phyloP scores from a whole-genome alignment of 2,888 invertebrate genomes.

The Cordilura impudica region DNA sequence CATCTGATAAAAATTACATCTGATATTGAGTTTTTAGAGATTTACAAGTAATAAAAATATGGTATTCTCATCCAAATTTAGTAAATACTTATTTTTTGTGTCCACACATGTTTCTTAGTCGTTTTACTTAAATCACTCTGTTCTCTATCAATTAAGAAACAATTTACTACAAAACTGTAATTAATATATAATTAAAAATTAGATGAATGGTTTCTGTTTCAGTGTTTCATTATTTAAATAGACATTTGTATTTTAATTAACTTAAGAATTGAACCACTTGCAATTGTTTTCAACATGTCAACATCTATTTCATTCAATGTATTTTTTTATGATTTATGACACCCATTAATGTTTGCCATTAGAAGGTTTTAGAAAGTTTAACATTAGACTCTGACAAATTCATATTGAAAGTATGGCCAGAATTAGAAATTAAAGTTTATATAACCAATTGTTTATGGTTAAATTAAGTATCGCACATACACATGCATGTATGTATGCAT shows the following conservation, averaged over 20 bases:
- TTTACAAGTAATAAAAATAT: too few relatives aligned
- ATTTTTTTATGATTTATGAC: conserved; percentile 64
- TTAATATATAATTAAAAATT: too few relatives aligned
- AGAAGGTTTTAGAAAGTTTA: conserved; percentile 7
- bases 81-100: too few relatives aligned
- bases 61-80: too few relatives aligned
- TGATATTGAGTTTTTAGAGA: too few relatives aligned
- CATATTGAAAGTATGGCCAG: background rate
- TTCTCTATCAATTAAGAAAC: too few relatives aligned
- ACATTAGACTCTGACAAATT: background rate
- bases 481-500: background rate
- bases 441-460: conserved; percentile 50
- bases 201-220: too few relatives aligned
- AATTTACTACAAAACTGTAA: too few relatives aligned
- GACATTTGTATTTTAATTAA: conserved; percentile 1
- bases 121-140: too few relatives aligned
- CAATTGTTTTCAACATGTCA: conserved; percentile 25
- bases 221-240: background rate
- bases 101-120: too few relatives aligned
- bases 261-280: conserved; percentile 2
- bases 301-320: conserved; percentile 28
- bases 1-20: too few relatives aligned
- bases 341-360: conserved; percentile 62
- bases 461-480: conserved; percentile 39
- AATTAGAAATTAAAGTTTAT: background rate